Percentiles rank a stretch among this genome's conserved stretches.
phyloP scores from a whole-genome alignment of 1,140 invertebrate genomes.

The Mylabris phalerata region DNA sequence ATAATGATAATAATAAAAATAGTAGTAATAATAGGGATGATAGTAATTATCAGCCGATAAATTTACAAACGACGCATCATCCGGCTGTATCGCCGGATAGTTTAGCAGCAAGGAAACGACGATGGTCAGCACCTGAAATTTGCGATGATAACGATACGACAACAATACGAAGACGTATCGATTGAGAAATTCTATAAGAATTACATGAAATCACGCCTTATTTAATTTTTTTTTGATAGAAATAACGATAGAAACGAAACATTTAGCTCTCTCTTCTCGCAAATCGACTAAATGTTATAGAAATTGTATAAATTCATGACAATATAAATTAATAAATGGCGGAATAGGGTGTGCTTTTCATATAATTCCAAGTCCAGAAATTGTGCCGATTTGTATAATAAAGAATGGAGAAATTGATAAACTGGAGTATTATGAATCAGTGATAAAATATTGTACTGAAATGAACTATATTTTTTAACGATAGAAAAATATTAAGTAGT shows the following conservation, averaged over 20 bases:
- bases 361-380: too few relatives aligned
- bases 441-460: conserved; percentile 27
- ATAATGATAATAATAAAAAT: background rate
- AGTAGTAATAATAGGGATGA: background rate
- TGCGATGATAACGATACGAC: conserved; percentile 45
- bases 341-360: background rate
- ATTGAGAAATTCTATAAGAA: background rate
- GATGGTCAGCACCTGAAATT: conserved; percentile 59
- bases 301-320: conserved; percentile 16
- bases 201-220: conserved; percentile 5
- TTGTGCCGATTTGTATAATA: too few relatives aligned
- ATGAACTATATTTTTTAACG: conserved; percentile 31
- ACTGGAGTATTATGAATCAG: conserved; percentile 39
- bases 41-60: conserved; percentile 21
- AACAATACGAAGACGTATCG: background rate
- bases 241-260: too few relatives aligned
- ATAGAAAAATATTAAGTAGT: conserved; percentile 3
- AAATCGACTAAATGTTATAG: too few relatives aligned
- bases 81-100: conserved; percentile 33
- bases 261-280: too few relatives aligned
- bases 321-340: conserved; percentile 15
- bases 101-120: conserved; percentile 48
- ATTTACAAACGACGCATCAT: conserved; percentile 16
- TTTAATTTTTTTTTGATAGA: too few relatives aligned
- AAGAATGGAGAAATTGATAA: conserved; percentile 3